Percentiles rank a stretch among this genome's conserved stretches.
Evolutionary conservation across 2,888 invertebrate species (phyloP).

Genomic region (Ophion slaviceki): DNA sequence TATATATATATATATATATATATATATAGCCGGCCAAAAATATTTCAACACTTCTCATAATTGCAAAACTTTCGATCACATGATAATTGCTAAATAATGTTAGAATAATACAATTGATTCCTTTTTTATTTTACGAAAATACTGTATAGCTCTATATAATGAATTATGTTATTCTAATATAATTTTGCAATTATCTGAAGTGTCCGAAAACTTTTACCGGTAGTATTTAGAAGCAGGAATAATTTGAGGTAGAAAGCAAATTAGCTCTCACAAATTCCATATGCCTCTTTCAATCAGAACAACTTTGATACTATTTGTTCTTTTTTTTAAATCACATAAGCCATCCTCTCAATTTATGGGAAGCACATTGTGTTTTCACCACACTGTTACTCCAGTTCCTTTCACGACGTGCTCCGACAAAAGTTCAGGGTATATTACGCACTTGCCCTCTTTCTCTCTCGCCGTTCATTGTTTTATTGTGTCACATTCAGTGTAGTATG

Average conservation of each 20-base stretch:
- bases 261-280: neutral
- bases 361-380: constrained; percentile 14
- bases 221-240: no score
- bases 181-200: no score
- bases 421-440: constrained; percentile 39
- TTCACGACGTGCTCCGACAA: constrained; percentile 21
- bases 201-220: no score
- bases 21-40: no score
- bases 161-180: no score
- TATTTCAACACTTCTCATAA: no score
- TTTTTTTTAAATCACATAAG: neutral
- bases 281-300: neutral
- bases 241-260: neutral
- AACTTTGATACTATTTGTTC: neutral
- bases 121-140: no score
- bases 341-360: neutral
- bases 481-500: constrained; percentile 1
- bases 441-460: constrained; percentile 32
- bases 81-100: no score
- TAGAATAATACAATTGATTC: no score
- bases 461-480: constrained; percentile 11
- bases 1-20: no score
- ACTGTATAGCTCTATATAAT: no score
- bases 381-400: constrained; percentile 4
- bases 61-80: no score